Conservation (phyloP, 2,888 invertebrate genomes). For the Tricholauxania praeusta region DNA sequence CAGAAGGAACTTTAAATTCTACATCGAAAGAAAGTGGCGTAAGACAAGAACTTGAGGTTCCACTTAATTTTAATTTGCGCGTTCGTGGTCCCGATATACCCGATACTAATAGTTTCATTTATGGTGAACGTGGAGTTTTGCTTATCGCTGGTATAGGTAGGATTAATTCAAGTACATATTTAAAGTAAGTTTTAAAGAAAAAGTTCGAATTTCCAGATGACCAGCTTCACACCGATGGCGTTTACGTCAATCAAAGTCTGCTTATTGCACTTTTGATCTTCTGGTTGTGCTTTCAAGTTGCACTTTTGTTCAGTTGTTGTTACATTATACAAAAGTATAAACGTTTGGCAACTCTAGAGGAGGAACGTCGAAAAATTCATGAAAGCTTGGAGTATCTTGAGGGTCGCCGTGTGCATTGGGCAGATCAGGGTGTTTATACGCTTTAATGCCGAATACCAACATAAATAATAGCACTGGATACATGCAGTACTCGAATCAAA, state of each 20-base stretch:
- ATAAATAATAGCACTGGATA: too few species aligned
- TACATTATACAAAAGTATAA: conserved; percentile 71
- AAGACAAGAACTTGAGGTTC: conserved; percentile 57
- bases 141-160: conserved; percentile 73
- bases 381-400: conserved; percentile 77
- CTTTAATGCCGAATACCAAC: conserved; percentile 47
- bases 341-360: conserved; percentile 68
- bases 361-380: conserved; percentile 68
- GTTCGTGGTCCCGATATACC: conserved; percentile 74
- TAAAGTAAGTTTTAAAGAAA: neutral
- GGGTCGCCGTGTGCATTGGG: conserved; percentile 79
- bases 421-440: conserved; percentile 70
- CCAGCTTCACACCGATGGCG: conserved; percentile 58
- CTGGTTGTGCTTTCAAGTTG: conserved; percentile 73
- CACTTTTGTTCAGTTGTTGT: conserved; percentile 71
- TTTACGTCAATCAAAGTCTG: conserved; percentile 75
- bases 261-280: conserved; percentile 75
- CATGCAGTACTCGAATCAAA: too few species aligned
- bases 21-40: neutral
- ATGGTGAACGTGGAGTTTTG: conserved; percentile 72
- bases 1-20: neutral
- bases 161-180: conserved; percentile 29
- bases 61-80: conserved; percentile 72
- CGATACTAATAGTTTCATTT: conserved; percentile 69
- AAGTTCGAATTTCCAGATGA: conserved; percentile 51